A percentile compares a stretch with the other conserved stretches of the same genome.
Conservation (phyloP, 2,113 vertebrate species). For the Prinia subflava region DNA sequence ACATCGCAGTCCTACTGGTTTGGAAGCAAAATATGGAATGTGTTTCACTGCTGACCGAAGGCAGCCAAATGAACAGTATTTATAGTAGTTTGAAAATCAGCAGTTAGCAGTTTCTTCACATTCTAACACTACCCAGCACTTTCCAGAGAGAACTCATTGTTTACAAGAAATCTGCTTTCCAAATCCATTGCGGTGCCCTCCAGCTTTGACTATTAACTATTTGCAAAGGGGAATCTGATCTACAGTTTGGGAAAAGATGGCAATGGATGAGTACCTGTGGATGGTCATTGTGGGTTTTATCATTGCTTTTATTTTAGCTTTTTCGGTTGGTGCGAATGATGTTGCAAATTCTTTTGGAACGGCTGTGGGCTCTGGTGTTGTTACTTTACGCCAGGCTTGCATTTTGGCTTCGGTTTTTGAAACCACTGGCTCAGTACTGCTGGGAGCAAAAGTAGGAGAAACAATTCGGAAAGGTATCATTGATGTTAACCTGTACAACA, state of each 20-base stretch:
- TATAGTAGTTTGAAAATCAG: constrained; percentile 84
- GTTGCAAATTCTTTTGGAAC: constrained; percentile 98
- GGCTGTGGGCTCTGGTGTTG: constrained; percentile 95
- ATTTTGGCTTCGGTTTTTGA: constrained; percentile 97
- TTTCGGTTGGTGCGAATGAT: constrained; percentile 97
- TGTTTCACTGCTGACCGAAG: constrained; percentile 82
- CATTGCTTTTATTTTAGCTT: constrained; percentile 96
- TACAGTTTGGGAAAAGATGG: constrained; percentile 77
- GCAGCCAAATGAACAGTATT: constrained; percentile 86
- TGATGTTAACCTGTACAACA: constrained; percentile 92
- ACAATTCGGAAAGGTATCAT: constrained; percentile 98
- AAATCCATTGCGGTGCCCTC: constrained; percentile 64
- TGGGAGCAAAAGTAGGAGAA: constrained; percentile 98
- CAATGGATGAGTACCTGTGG: constrained; percentile 88
- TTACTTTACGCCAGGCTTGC: constrained; percentile 93
- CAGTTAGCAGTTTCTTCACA: constrained; percentile 92
- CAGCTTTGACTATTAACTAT: constrained; percentile 62
- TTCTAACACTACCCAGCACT: constrained; percentile 80
- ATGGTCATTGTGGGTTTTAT: constrained; percentile 96
- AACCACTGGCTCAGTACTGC: constrained; percentile 92
- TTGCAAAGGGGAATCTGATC: constrained; percentile 54
- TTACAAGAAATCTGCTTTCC: constrained; percentile 76
- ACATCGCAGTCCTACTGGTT: constrained; percentile 57
- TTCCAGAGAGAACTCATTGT: constrained; percentile 76
- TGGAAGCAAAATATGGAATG: constrained; percentile 92